A percentile compares a stretch with the other conserved stretches of the same genome.
Evolutionary conservation across 2,113 vertebrate genomes (phyloP).

Genomic region (Ceyx margarethae): DNA sequence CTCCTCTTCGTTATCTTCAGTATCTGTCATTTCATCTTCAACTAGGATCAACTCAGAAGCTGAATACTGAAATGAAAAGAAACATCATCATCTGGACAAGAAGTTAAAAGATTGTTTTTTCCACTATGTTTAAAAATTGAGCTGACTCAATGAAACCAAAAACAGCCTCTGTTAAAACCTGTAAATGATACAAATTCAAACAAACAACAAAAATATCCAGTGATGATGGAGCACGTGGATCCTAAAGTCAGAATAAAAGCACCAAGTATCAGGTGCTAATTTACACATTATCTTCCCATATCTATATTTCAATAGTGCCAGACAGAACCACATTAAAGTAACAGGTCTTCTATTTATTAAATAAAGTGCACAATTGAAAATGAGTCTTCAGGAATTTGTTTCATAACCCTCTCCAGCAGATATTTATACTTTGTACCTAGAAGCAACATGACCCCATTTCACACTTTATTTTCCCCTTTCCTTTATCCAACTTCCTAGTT

Average conservation of each 20-base stretch:
- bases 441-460: neutral
- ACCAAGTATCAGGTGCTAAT: neutral
- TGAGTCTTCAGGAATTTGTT: neutral
- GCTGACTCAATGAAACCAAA: neutral
- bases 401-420: neutral
- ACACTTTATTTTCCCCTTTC: neutral
- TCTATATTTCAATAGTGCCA: neutral
- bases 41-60: constrained; percentile 80
- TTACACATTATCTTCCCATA: neutral
- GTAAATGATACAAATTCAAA: neutral
- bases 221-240: neutral
- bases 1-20: constrained; percentile 89
- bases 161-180: neutral
- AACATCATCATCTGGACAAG: constrained; percentile 6
- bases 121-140: neutral
- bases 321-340: neutral
- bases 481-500: neutral
- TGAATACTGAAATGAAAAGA: constrained; percentile 68
- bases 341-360: neutral
- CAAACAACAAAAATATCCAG: neutral
- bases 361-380: neutral
- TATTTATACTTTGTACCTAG: neutral
- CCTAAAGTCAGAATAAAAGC: neutral
- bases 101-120: neutral
- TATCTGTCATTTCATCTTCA: constrained; percentile 89